These are phyloP conservation scores for Alces alces DNA, from an alignment of 2,113 vertebrate genomes.

Conservation along the genomic window DNA sequence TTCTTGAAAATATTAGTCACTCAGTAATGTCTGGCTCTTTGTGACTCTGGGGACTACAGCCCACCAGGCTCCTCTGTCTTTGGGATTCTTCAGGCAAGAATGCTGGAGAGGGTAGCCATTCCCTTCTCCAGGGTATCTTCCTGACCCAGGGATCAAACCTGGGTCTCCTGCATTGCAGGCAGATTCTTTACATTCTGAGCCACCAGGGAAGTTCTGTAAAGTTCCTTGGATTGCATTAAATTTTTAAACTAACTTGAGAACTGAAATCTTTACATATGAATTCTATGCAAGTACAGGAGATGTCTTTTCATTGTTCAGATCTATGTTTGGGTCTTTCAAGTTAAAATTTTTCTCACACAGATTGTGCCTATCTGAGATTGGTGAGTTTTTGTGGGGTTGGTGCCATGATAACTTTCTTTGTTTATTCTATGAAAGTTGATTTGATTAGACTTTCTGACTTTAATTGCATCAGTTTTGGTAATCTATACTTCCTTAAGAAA, in stretches of 20 bases:
- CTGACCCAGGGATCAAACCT: background rate
- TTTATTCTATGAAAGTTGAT: background rate
- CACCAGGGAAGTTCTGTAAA: background rate
- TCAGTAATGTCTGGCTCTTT: background rate
- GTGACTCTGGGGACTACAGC: background rate
- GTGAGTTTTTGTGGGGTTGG: background rate
- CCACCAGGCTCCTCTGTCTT: background rate
- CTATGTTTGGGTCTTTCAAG: background rate
- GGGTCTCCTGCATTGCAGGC: background rate
- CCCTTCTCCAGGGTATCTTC: background rate
- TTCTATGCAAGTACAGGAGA: background rate
- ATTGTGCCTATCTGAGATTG: background rate
- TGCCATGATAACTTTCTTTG: background rate
- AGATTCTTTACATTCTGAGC: background rate
- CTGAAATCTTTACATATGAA: background rate
- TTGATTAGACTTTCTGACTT: background rate
- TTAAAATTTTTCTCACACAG: background rate
- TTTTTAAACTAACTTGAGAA: background rate
- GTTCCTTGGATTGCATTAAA: background rate
- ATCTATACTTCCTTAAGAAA: background rate
- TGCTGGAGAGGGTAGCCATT: background rate
- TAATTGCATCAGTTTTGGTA: background rate
- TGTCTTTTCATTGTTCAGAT: background rate
- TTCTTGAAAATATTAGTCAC: background rate
- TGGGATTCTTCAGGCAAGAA: background rate